phyloP scores from a whole-genome alignment of 2,113 vertebrate species.

The Aegithalos caudatus region DNA sequence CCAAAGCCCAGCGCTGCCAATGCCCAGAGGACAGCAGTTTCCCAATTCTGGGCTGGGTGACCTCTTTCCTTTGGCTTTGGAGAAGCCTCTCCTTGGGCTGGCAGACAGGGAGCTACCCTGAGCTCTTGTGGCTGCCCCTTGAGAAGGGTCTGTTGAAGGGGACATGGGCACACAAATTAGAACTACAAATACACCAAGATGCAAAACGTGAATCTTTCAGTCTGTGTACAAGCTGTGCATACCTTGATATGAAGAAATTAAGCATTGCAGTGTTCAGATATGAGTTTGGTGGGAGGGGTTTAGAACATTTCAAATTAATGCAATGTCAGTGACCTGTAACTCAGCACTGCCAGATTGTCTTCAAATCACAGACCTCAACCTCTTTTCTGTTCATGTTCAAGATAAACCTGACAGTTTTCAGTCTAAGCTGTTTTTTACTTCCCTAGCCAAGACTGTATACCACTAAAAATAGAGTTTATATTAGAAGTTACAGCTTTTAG shows the following conservation, averaged over 20 bases:
- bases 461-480: conserved; percentile 4
- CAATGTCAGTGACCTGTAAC: not conserved
- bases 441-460: not conserved
- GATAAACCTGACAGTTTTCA: not conserved
- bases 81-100: not conserved
- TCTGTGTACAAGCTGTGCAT: not conserved
- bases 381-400: not conserved
- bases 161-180: fast-evolving
- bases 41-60: not conserved
- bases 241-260: not conserved
- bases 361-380: not conserved
- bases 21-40: not conserved
- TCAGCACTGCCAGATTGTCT: not conserved
- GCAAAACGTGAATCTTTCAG: not conserved
- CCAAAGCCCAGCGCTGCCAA: not conserved
- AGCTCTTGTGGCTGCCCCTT: not conserved
- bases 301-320: not conserved
- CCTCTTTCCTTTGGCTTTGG: not conserved
- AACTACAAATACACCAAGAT: not conserved
- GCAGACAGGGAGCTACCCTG: not conserved
- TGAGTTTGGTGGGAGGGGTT: not conserved
- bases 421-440: not conserved
- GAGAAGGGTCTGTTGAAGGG: not conserved
- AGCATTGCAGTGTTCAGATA: not conserved
- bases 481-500: not conserved